Evolutionary conservation across 1,140 invertebrate species (phyloP), one percentile per base, ranked within the genome.

Genomic region (Scaptomyza montana): DNA sequence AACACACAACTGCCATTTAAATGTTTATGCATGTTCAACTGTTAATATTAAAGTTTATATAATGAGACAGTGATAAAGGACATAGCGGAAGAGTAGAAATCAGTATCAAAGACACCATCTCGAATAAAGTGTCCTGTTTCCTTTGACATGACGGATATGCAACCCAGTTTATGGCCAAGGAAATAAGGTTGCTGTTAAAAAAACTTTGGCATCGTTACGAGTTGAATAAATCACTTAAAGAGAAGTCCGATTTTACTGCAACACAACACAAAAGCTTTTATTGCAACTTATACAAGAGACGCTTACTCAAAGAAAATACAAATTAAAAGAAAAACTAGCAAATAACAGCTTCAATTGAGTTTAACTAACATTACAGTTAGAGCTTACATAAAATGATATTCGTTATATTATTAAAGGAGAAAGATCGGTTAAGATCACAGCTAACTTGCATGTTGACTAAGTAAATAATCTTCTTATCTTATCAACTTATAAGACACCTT

Each of bases 61-160:
- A 43, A n/a, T n/a, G 39, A 43, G 39, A 43, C 39, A 43, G 39
- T 43, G 39, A 43, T 43, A 43, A 43, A 43, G 39, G 39, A 43
- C n/a, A 43, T 5, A 3, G n/a, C n/a, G 39, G 39, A 43, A 9
- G 39, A n/a, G n/a, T 3, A 5, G 10, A 43, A 43, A 12, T n/a
- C 12, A 43, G 12, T n/a, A 12, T 43, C 12, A 43, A 43, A 8
- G n/a, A 43, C 36, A 9, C 9, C 36, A 3, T 12, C 10, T 39
- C 36, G 3, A 8, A 39, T 39, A 39, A 39, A 39, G 9, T 39
- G 39, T 3, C n/a, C 39, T 5, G 39, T 12, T 43, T 12, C 39
- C 39, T n/a, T 43, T 43, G 39, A n/a, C 39, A 43, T n/a, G 39
- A 43, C n/a, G 10, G 39, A n/a, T n/a, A 43, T 43, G 10, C 39